A percentile compares a stretch with the other conserved stretches of the same genome.
Evolutionary conservation across 2,888 invertebrate genomes (phyloP).

Genomic region (Geotrupes spiniger): DNA sequence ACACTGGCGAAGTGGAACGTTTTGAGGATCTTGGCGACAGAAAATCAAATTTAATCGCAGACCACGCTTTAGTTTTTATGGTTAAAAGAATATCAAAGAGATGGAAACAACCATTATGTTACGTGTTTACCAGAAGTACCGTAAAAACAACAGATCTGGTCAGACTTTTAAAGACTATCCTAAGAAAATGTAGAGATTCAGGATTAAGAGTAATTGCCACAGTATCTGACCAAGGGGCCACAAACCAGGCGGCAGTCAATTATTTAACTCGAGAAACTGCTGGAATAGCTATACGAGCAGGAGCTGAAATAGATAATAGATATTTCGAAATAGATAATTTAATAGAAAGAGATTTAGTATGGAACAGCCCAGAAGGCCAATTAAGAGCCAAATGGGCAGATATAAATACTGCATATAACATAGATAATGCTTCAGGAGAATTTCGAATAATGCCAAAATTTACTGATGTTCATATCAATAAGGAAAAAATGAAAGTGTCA

Average conservation of each 20-base stretch:
- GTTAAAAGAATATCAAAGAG: neutral
- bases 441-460: no score
- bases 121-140: conserved; percentile 1
- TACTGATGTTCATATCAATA: no score
- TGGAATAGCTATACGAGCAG: no score
- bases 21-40: neutral
- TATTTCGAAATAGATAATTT: no score
- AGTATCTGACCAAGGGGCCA: conserved; percentile 8
- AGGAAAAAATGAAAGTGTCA: no score
- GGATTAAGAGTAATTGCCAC: conserved; percentile 3
- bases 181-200: neutral
- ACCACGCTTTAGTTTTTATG: conserved; percentile 5
- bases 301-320: no score
- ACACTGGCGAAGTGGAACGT: neutral
- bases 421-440: no score
- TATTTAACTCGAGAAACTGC: conserved; percentile 4
- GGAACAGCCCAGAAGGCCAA: no score
- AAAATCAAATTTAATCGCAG: neutral
- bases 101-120: conserved; percentile 6
- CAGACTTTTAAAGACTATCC: neutral
- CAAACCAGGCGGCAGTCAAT: conserved; percentile 5
- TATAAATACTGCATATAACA: no score
- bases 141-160: conserved; percentile 1
- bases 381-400: no score
- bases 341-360: no score